Percentiles rank a stretch among this genome's conserved stretches.
These are phyloP conservation scores for Papilio aristodemus DNA, from an alignment of 1,140 invertebrate genomes.

Conservation along the genomic window DNA sequence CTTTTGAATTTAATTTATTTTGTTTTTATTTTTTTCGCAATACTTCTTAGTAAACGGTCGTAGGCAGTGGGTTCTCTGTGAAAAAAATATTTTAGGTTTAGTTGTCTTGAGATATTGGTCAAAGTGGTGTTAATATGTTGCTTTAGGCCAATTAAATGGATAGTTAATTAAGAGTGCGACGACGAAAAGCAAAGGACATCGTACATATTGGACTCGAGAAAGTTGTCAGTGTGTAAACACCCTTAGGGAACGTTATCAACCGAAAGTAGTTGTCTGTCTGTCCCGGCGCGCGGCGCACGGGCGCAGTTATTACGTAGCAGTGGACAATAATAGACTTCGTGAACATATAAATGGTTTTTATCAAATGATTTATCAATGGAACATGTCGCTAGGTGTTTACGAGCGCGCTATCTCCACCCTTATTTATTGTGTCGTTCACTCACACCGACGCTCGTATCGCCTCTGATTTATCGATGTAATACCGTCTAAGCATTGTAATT, in stretches of 20 bases:
- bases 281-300: too few relatives aligned
- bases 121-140: too few relatives aligned
- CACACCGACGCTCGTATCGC: constrained; percentile 24
- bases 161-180: too few relatives aligned
- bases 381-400: constrained; percentile 21
- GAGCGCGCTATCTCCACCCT: constrained; percentile 21
- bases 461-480: constrained; percentile 21
- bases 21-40: too few relatives aligned
- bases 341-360: constrained; percentile 28
- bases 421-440: constrained; percentile 31
- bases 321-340: constrained; percentile 13
- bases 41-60: too few relatives aligned
- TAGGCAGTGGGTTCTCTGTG: too few relatives aligned
- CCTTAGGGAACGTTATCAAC: neutral
- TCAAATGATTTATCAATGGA: constrained; percentile 32
- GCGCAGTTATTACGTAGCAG: constrained; percentile 18
- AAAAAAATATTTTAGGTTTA: too few relatives aligned
- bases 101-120: too few relatives aligned
- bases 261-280: neutral
- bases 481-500: constrained; percentile 1
- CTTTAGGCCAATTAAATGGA: too few relatives aligned
- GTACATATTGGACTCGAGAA: neutral
- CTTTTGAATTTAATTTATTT: too few relatives aligned
- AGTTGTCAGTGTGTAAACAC: neutral
- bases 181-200: neutral